A percentile compares a stretch with the other conserved stretches of the same genome.
These are phyloP conservation scores for Drosophila navojoa DNA, from an alignment of 1,140 invertebrate species.

Conservation along the genomic window DNA sequence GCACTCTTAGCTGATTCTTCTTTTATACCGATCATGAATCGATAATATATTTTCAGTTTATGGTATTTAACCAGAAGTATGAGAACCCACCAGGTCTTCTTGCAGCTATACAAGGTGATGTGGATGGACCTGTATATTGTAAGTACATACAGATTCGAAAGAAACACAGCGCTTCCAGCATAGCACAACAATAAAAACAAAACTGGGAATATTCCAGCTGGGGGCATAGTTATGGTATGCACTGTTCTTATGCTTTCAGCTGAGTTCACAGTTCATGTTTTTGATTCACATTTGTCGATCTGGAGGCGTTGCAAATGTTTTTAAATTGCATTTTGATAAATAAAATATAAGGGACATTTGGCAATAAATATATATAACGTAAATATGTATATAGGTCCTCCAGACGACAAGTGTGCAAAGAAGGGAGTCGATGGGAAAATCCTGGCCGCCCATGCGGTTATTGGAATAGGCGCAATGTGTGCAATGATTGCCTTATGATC, in stretches of 20 bases:
- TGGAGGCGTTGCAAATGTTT: constrained; percentile 28
- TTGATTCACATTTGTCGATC: constrained; percentile 15
- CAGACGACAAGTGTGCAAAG: constrained; percentile 5
- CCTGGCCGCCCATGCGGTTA: constrained; percentile 24
- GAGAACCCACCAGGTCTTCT: constrained; percentile 36
- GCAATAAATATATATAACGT: not conserved
- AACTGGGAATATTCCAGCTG: not conserved
- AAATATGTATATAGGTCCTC: constrained; percentile 15
- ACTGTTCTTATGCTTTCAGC: constrained; percentile 11
- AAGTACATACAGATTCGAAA: constrained; percentile 4
- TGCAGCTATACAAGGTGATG: constrained; percentile 36
- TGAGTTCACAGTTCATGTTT: not conserved
- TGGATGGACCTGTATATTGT: constrained; percentile 34
- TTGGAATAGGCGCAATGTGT: not conserved
- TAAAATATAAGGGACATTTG: not conserved
- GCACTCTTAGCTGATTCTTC: no score
- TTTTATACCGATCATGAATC: no score
- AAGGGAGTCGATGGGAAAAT: not conserved
- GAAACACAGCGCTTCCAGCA: constrained; percentile 39
- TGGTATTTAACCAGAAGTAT: constrained; percentile 59
- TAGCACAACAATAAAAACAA: not conserved
- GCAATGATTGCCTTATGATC: not conserved
- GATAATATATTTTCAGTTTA: constrained; percentile 23
- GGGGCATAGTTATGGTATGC: not conserved
- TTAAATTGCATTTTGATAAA: no score